These are phyloP conservation scores for Morpho deidamia DNA, from an alignment of 2,888 invertebrate genomes.

Conservation along the genomic window DNA sequence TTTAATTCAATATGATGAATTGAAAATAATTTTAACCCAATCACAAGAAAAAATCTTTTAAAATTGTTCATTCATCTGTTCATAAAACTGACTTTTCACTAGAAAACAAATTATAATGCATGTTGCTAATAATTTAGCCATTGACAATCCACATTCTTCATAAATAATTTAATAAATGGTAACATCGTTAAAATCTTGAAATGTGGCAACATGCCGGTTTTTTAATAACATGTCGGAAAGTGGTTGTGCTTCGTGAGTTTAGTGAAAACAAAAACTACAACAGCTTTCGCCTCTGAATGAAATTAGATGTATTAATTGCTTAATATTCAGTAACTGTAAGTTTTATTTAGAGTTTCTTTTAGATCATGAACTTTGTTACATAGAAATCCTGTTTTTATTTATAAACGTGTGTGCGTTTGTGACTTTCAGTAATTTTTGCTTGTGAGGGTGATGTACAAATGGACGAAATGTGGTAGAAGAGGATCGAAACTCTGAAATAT, in stretches of 20 bases:
- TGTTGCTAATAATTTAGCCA: no score
- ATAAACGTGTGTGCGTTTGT: slow-evolving; percentile 47
- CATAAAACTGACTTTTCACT: no score
- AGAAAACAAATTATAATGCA: no score
- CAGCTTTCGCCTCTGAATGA: slow-evolving; percentile 27
- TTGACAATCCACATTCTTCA: no score
- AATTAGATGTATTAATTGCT: slow-evolving; percentile 8
- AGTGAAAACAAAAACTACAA: slow-evolving; percentile 30
- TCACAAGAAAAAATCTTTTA: no score
- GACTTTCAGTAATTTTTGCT: slow-evolving; percentile 63
- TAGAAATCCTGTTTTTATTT: slow-evolving; percentile 26
- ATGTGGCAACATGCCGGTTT: slow-evolving; percentile 36
- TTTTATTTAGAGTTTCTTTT: background rate
- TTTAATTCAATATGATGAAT: no score
- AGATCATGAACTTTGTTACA: background rate
- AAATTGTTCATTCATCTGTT: no score
- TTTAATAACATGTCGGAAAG: slow-evolving; percentile 59
- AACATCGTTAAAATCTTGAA: background rate
- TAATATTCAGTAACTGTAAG: slow-evolving; percentile 1
- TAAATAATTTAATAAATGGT: background rate
- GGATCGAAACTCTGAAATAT: slow-evolving; percentile 39
- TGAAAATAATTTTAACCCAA: no score
- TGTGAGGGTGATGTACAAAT: slow-evolving; percentile 60
- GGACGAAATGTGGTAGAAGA: slow-evolving; percentile 62
- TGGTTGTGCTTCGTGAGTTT: slow-evolving; percentile 56